phyloP scores from a whole-genome alignment of 2,797 vertebrate species.

The Xiphorhynchus erythropygius region DNA sequence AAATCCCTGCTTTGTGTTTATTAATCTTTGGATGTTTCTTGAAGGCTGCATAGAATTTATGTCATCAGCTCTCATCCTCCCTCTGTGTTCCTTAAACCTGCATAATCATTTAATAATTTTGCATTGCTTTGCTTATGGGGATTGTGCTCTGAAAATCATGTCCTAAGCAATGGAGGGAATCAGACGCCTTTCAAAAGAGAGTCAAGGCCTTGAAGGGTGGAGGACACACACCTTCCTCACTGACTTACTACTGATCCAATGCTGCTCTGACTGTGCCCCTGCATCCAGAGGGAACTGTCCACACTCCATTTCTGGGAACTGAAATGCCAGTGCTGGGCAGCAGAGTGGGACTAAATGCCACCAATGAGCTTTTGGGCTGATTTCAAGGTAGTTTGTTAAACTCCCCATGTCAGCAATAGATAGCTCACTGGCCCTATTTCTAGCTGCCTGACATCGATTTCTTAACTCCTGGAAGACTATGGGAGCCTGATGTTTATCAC shows the following conservation, averaged over 20 bases:
- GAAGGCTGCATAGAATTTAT: background rate
- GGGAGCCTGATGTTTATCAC: background rate
- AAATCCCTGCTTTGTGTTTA: conserved; percentile 45
- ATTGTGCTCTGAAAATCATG: background rate
- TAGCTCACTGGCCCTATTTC: background rate
- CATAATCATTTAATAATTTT: background rate
- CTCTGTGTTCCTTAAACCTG: background rate
- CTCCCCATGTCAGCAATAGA: background rate
- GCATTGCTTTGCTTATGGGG: background rate
- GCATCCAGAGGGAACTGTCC: background rate
- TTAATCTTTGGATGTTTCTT: conserved; percentile 34
- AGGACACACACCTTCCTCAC: background rate
- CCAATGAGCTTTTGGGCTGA: background rate
- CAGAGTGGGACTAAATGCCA: background rate
- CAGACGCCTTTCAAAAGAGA: background rate
- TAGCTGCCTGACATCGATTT: background rate
- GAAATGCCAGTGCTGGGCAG: background rate
- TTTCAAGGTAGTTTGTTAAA: background rate
- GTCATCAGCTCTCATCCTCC: background rate
- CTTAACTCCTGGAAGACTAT: background rate
- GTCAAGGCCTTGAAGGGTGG: background rate
- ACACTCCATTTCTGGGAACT: background rate
- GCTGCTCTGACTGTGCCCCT: background rate
- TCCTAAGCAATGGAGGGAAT: background rate
- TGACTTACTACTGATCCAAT: background rate